phyloP scores from a whole-genome alignment of 53 echinoderm and acorn worm species.

The Temnopleurus reevesii region DNA sequence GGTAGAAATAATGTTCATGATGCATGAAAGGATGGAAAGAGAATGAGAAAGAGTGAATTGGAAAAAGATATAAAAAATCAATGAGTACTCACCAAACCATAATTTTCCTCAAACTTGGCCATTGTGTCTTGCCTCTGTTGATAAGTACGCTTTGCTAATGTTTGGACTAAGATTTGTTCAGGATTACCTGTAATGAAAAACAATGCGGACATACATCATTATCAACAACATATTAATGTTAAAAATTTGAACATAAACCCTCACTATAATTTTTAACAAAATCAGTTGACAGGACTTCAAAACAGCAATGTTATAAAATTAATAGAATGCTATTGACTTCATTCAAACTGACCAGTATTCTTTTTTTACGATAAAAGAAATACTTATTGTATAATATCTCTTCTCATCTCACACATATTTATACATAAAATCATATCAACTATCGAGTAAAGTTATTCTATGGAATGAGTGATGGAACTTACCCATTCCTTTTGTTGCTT shows the following conservation, averaged over 20 bases:
- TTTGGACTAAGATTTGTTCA: conserved; percentile 59
- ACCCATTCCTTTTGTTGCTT: conserved; percentile 94
- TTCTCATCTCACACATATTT: no score
- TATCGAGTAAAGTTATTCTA: no score
- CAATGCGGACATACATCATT: neutral
- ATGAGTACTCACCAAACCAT: conserved; percentile 71
- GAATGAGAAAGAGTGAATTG: neutral
- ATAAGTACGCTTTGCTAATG: conserved; percentile 79
- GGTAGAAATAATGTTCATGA: no score
- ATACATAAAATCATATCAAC: no score
- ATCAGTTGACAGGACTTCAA: no score
- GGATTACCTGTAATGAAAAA: conserved; percentile 62
- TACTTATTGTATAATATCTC: no score
- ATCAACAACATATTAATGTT: neutral
- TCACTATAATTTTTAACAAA: no score
- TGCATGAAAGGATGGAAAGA: neutral
- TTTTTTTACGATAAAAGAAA: no score
- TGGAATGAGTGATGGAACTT: neutral
- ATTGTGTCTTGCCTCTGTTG: conserved; percentile 84
- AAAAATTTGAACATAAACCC: no score
- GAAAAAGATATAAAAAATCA: neutral
- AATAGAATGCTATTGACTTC: no score
- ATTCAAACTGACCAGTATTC: no score
- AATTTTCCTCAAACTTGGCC: conserved; percentile 76
- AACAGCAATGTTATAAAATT: no score